Conservation (phyloP, 2,888 invertebrate genomes). For the Euplagia quadripunctaria region DNA sequence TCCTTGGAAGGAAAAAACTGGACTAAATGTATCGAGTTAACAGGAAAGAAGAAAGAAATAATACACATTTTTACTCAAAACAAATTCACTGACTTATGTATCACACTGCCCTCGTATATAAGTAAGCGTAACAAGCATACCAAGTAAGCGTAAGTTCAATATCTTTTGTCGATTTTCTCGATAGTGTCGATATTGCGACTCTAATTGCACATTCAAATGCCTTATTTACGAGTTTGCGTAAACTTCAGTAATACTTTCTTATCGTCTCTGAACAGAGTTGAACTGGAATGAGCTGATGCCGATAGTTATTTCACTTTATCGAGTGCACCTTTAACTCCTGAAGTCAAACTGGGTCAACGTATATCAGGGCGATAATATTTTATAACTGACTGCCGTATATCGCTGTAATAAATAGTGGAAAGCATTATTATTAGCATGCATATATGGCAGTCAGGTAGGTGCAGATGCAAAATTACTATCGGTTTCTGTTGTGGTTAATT, state of each 20-base stretch:
- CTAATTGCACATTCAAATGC: slow-evolving; percentile 2
- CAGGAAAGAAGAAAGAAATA: too few species aligned
- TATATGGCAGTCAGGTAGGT: background rate
- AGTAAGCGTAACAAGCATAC: too few species aligned
- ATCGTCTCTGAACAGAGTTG: background rate
- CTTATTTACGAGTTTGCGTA: background rate
- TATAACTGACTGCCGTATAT: slow-evolving; percentile 7
- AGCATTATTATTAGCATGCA: background rate
- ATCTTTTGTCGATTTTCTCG: background rate
- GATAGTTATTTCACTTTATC: slow-evolving; percentile 6
- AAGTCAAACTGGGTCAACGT: background rate
- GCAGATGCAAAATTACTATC: background rate
- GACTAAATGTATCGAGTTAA: too few species aligned
- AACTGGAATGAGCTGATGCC: slow-evolving; percentile 7
- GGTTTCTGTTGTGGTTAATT: too few species aligned
- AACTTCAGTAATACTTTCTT: slow-evolving; percentile 2
- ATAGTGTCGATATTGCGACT: background rate
- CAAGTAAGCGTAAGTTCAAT: background rate
- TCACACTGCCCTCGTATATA: too few species aligned
- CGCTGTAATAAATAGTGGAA: slow-evolving; percentile 9
- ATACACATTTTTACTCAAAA: too few species aligned
- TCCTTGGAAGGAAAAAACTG: too few species aligned
- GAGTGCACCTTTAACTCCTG: slow-evolving; percentile 8
- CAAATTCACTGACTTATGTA: too few species aligned
- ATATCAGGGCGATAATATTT: slow-evolving; percentile 6